Evolutionary conservation across 2,113 vertebrate species (phyloP).

Genomic region (Myotis brandtii): DNA sequence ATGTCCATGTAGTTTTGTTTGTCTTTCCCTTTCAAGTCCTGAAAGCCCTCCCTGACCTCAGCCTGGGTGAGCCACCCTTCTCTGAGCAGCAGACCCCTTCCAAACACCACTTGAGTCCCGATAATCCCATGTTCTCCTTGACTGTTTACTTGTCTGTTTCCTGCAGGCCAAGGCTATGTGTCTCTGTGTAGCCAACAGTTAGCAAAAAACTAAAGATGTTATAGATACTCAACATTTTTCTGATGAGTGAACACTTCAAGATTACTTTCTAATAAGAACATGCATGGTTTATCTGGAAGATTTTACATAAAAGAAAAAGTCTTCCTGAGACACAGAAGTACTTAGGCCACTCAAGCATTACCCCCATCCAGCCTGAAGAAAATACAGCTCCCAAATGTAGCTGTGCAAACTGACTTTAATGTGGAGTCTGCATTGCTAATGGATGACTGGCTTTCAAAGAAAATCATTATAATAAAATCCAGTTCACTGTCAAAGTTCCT

Average conservation of each 20-base stretch:
- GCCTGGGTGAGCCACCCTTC: not conserved
- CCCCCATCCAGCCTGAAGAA: not conserved
- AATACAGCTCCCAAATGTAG: not conserved
- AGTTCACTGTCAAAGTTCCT: not conserved
- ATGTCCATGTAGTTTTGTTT: not conserved
- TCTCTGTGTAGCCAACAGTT: not conserved
- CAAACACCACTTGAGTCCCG: accelerated
- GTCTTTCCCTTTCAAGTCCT: not conserved
- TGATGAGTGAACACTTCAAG: not conserved
- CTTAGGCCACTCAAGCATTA: not conserved
- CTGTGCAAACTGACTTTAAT: not conserved
- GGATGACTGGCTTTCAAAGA: not conserved
- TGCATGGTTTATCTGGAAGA: not conserved
- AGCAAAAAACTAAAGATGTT: not conserved
- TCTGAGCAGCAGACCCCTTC: not conserved
- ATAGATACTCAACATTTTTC: not conserved
- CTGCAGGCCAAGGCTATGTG: not conserved
- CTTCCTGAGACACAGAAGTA: not conserved
- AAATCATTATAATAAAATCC: not conserved
- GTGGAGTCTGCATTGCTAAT: not conserved
- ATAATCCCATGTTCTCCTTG: accelerated
- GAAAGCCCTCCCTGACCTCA: not conserved
- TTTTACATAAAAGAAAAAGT: not conserved
- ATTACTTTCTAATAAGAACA: not conserved
- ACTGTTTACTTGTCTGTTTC: not conserved